Evolutionary conservation across 2,888 invertebrate genomes (phyloP), one percentile per base, ranked within the genome.

Genomic region (Salticus scenicus): DNA sequence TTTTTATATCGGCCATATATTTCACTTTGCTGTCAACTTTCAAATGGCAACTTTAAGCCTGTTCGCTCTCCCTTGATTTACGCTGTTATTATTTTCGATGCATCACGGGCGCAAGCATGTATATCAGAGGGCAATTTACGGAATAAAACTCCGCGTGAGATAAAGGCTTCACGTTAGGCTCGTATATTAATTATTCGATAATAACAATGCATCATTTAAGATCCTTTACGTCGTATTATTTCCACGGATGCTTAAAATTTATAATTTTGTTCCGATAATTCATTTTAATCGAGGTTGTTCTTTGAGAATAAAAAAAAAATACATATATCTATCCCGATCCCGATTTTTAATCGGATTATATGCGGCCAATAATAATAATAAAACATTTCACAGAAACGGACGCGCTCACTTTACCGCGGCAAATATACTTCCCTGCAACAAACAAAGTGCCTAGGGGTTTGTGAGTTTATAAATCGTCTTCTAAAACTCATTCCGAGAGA

Each of bases 281-380:
- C 77, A 84, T 78, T 51, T 69, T 77, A 77, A 84, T 84, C 72
- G 73, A 72, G 42, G 4, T 37, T 33, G 37, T 64, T 41, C 63
- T 41, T 27, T 37, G 67, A 66, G 37, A 67, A 41, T 24, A 31
- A 47, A 47, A 33, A 73, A n/a, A n/a, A n/a, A n/a, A n/a, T n/a
- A n/a, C n/a, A n/a, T n/a, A n/a, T 63, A 12, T 37, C 37, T n/a
- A n/a, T n/a, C 57, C 69, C 12, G 42, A n/a, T n/a, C n/a, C 42
- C 42, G 14, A n/a, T 67, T 67, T 84, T 66, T 73, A 84, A 84
- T 84, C 76, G 72, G 83, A 77, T 84, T 77, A 84, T 84, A 69
- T 37, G 37, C 47, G 64, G n/a, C n/a, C 33, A 74, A 37, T 37
- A 64, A 74, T 37, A 64, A 74, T 70, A 70, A 70, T 70, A 42